phyloP scores from a whole-genome alignment of 2,888 invertebrate genomes.

The Molorchus minor region DNA sequence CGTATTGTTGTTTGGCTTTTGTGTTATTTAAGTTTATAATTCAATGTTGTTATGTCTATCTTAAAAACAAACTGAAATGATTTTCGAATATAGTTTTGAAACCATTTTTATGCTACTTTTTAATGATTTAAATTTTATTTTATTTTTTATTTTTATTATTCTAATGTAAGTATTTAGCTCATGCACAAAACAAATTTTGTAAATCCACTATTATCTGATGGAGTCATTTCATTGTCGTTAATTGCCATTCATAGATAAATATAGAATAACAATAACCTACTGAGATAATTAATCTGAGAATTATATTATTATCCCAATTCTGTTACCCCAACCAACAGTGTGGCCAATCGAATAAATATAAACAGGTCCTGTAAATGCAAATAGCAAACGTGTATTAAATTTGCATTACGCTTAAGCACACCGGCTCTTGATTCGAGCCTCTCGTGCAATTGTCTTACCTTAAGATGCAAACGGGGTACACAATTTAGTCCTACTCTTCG shows the following conservation, averaged over 20 bases:
- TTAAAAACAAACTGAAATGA: too few species aligned
- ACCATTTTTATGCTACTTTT: neutral
- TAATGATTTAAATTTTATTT: neutral
- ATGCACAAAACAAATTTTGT: too few species aligned
- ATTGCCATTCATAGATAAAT: too few species aligned
- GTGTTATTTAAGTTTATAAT: conserved; percentile 12
- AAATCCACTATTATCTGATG: too few species aligned
- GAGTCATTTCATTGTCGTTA: too few species aligned
- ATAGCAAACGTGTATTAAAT: conserved; percentile 4
- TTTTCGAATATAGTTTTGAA: neutral
- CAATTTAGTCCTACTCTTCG: conserved; percentile 16
- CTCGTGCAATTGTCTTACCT: conserved; percentile 16
- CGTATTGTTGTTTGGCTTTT: conserved; percentile 7
- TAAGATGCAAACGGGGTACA: conserved; percentile 11
- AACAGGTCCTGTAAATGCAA: neutral
- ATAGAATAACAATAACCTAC: neutral
- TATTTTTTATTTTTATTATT: neutral
- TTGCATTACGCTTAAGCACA: conserved; percentile 1
- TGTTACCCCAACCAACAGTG: neutral
- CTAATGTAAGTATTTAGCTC: too few species aligned
- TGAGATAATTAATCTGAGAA: neutral
- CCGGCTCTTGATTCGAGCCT: neutral
- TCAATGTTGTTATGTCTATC: conserved; percentile 1
- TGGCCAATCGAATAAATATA: neutral
- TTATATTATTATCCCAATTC: neutral